Conservation (phyloP, 2,888 invertebrate species). For the Dichetophora obliterata region DNA sequence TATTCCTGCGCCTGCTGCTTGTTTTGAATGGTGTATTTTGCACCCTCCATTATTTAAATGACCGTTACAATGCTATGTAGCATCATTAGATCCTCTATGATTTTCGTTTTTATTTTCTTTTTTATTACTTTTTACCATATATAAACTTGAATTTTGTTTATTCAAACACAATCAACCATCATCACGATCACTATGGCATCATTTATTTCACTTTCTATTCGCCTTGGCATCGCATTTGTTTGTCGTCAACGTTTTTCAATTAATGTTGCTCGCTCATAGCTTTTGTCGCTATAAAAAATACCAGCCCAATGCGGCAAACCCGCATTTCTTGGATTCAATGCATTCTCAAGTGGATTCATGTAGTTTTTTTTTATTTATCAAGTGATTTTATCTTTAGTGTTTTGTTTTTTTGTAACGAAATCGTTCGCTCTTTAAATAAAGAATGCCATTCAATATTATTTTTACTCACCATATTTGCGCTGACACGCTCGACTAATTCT, state of each 20-base stretch:
- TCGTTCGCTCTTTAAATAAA: not conserved
- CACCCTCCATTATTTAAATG: not conserved
- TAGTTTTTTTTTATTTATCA: constrained; percentile 4
- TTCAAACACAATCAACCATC: constrained; percentile 26
- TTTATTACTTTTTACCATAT: not conserved
- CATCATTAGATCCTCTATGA: not conserved
- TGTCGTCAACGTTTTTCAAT: constrained; percentile 7
- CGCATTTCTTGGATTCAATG: constrained; percentile 30
- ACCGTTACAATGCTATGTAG: constrained; percentile 17
- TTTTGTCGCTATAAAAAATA: constrained; percentile 8
- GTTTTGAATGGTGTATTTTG: not conserved
- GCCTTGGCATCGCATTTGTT: not conserved
- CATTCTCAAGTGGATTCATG: constrained; percentile 17
- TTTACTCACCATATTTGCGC: not conserved
- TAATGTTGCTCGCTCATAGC: not conserved
- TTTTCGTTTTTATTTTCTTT: constrained; percentile 13
- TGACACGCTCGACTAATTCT: not conserved
- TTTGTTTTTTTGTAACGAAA: constrained; percentile 4
- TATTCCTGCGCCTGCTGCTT: not conserved
- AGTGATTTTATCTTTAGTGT: constrained; percentile 30
- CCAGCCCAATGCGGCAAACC: constrained; percentile 2
- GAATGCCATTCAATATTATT: not conserved
- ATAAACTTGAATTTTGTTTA: constrained; percentile 9
- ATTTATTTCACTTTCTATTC: constrained; percentile 2
- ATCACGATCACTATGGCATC: not conserved